Conservation (phyloP, 1,140 invertebrate species). For the Sinonovacula constricta region DNA sequence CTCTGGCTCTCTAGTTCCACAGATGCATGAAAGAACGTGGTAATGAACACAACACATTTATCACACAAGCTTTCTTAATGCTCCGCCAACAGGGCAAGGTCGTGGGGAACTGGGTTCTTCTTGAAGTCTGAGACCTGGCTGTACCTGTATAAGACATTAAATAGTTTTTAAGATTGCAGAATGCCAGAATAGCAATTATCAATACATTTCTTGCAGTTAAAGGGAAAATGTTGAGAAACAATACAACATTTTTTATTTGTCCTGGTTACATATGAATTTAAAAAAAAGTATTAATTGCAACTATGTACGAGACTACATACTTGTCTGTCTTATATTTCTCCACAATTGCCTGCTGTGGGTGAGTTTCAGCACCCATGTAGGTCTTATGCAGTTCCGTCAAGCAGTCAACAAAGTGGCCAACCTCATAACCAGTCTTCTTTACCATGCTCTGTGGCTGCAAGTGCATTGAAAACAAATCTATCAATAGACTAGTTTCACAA, state of each 20-base stretch:
- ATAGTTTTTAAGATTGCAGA: no score
- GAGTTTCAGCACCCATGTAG: conserved; percentile 83
- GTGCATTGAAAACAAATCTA: no score
- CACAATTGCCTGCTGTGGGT: conserved; percentile 88
- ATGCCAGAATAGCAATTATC: no score
- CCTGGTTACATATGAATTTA: no score
- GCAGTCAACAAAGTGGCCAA: conserved; percentile 85
- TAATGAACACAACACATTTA: conserved; percentile 16
- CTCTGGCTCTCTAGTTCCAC: no score
- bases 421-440: conserved; percentile 84
- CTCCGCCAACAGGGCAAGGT: conserved; percentile 40
- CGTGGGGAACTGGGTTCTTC: conserved; percentile 56
- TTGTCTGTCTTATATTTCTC: conserved; percentile 91
- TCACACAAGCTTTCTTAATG: neutral
- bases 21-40: conserved; percentile 49
- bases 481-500: no score
- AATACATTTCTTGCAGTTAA: no score
- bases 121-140: conserved; percentile 61
- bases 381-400: conserved; percentile 85
- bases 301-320: conserved; percentile 79
- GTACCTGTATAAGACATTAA: conserved; percentile 59
- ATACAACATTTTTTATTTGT: no score
- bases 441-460: conserved; percentile 83
- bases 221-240: no score
- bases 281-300: no score